Base-by-base conservation (phyloP, 2,797 vertebrate species). In the Chelon auratus region DNA sequence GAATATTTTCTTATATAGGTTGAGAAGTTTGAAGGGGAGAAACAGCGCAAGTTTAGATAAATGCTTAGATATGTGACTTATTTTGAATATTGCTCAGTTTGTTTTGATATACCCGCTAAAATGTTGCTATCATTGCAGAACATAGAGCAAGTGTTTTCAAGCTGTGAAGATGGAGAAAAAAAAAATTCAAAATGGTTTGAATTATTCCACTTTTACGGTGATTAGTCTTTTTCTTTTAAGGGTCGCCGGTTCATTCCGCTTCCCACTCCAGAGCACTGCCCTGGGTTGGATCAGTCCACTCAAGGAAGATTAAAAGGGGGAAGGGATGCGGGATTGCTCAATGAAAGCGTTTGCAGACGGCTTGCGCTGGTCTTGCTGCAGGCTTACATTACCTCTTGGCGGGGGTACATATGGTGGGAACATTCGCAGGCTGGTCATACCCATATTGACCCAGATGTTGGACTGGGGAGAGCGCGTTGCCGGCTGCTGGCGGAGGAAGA, bases 391-490 rank as follows among this genome's bases (percentile, higher is more conserved):
- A 99, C 98, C 97, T 99, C 97, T 94, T 60, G 82, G 53, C 50
- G 82, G 78, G 86, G 95, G 95, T 82, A 98, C 95, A 93, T 97
- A 95, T 60, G 91, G 95, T 92, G 97, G 97, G 94, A 97, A 97
- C 96, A 98, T 96, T 97, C 96, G 95, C 95, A 97, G 96, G 95
- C 96, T 97, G 96, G 96, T 97, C 98, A 99, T 99, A 99, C 98
- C 98, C 97, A 99, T 99, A 96, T 99, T 99, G 93, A 99, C 96
- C 98, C 98, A 99, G 94, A 99, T 97, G 95, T 99, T 99, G 86
- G 97, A 98, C 93, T 99, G 98, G 75, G 97, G 97, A 9, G 96
- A 94, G 86, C 97, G 96, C 0, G 96, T 95, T 54, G 96, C 97
- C 1, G 96, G 97, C 91, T 99, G 97, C 88, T 99, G 98, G 76